Evolutionary conservation across 1,140 invertebrate genomes (phyloP).

Genomic region (Sycobia sp.): DNA sequence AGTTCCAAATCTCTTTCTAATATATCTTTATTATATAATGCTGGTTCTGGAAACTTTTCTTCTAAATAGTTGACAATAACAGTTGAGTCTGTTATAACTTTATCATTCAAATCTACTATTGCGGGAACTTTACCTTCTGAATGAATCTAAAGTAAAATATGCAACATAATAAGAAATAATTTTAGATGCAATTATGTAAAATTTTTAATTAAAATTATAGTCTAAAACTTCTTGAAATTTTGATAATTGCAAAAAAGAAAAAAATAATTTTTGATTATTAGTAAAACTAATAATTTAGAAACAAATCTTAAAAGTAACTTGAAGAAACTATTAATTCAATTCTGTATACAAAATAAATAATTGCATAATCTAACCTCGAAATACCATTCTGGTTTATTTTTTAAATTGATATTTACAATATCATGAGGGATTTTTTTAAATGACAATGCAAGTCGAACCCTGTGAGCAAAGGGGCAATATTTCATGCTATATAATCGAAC

Average conservation of each 20-base stretch:
- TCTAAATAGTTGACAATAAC: conserved; percentile 65
- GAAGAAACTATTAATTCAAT: no score
- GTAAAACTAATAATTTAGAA: no score
- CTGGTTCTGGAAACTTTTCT: conserved; percentile 60
- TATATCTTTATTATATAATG: conserved; percentile 58
- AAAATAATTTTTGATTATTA: neutral
- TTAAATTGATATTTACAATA: conserved; percentile 66
- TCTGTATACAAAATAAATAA: neutral
- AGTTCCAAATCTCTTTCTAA: conserved; percentile 62
- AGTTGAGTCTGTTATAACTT: conserved; percentile 61
- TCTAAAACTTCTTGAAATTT: no score
- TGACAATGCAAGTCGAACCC: conserved; percentile 62
- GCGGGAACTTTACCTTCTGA: conserved; percentile 67
- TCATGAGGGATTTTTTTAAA: conserved; percentile 64
- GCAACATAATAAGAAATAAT: neutral
- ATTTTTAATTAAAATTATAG: no score
- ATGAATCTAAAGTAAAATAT: conserved; percentile 56
- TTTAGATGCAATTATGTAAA: neutral
- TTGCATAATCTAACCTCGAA: conserved; percentile 48
- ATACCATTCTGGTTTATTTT: conserved; percentile 68
- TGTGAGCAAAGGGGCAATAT: conserved; percentile 68
- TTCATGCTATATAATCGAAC: conserved; percentile 67
- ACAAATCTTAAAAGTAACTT: no score
- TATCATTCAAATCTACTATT: conserved; percentile 59
- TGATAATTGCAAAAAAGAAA: neutral